Base-by-base conservation (phyloP, 2,888 invertebrate species). In the Teleogryllus oceanicus region DNA sequence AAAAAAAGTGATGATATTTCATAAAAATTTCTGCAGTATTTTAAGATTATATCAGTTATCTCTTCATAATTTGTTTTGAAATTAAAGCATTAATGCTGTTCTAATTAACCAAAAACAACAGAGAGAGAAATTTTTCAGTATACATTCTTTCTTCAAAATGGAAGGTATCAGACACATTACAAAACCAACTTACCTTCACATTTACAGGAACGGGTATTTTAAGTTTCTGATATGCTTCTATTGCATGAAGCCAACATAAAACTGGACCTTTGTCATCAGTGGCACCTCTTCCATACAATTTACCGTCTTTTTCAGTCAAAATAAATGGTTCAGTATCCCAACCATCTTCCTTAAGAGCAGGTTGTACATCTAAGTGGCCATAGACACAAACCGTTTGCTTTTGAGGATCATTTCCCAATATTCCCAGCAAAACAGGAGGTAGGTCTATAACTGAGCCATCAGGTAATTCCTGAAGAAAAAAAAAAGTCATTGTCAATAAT, bases 311-410 rank as follows among this genome's bases (percentile, higher is more conserved):
- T 86, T 98, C 96, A 37, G 93, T 93, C 80, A 99, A 88, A 49
- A 91, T 92, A 89, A 99, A 99, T 0, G 99, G 99, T 81, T 99
- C 96, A 0, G 96, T 94, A 83, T 94, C 90, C 99, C 99, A 99
- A 0, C 98, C 99, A 89, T 98, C 98, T 82, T 94, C 94, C 86
- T 92, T 92, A 50, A 92, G 87, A 1, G 99, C 99, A 13, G 99
- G 99, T 87, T 99, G 99, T 0, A 99, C 99, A 89, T 99, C 99
- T 85, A 99, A 90, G 88, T 99, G 99, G 0, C 99, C 99, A 87
- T 99, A 99, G 80, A 99, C 90, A 81, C 96, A 92, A 76, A 99
- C 92, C 11, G 98, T 99, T 86, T 96, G 97, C 88, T 98, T 99
- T 75, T 90, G 90, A 0, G 92, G 89, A 86, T 98, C 96, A 83